Evolutionary conservation across 2,888 invertebrate species (phyloP).

Genomic region (Hirtodrosophila cameraria): DNA sequence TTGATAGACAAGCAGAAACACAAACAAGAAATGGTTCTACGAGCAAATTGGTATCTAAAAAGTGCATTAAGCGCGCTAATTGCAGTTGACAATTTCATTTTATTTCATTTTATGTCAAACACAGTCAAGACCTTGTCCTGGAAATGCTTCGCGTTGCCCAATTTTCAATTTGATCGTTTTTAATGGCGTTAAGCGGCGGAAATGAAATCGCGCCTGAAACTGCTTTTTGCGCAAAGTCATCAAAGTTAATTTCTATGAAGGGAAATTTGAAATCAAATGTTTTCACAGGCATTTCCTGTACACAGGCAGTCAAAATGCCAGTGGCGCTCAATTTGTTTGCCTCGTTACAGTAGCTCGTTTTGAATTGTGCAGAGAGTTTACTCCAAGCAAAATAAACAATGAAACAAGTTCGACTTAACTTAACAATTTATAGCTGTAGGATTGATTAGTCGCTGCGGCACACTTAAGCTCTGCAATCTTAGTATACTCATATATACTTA

Average conservation of each 20-base stretch:
- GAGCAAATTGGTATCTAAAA: conserved; percentile 50
- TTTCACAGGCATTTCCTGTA: conserved; percentile 69
- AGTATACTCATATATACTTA: too few species aligned
- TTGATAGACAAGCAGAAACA: conserved; percentile 29
- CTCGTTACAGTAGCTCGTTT: conserved; percentile 25
- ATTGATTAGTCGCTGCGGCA: too few species aligned
- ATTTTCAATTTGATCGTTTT: conserved; percentile 71
- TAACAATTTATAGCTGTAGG: too few species aligned
- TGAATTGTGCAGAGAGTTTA: not conserved
- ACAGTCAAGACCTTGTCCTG: conserved; percentile 17
- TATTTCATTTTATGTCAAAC: conserved; percentile 13
- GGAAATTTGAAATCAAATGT: conserved; percentile 67
- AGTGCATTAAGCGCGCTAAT: conserved; percentile 65
- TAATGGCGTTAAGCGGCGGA: conserved; percentile 72
- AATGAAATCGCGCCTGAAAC: conserved; percentile 66
- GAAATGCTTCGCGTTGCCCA: conserved; percentile 6
- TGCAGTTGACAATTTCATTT: conserved; percentile 68
- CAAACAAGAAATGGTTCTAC: conserved; percentile 19
- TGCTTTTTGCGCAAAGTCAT: conserved; percentile 69
- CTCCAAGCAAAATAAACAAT: not conserved
- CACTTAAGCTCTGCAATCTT: too few species aligned
- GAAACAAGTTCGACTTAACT: not conserved
- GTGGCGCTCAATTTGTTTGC: conserved; percentile 14
- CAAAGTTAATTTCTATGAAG: conserved; percentile 64
- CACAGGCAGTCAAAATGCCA: conserved; percentile 38